Conservation (phyloP, 2,888 invertebrate genomes). For the Eudasyphora cyanicolor region DNA sequence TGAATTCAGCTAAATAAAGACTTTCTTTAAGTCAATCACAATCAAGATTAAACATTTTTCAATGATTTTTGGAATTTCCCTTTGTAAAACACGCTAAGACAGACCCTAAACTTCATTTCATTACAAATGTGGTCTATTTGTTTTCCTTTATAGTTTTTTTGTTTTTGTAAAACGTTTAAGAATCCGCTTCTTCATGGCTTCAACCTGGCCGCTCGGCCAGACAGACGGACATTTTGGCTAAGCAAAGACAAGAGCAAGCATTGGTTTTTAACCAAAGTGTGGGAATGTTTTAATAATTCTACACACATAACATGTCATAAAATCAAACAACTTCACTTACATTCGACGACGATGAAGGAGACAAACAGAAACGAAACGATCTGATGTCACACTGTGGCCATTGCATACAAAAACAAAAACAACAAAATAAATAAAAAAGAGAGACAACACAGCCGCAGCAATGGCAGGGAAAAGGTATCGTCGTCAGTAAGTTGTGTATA, state of each 20-base stretch:
- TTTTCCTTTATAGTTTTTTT: no score
- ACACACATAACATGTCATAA: conserved; percentile 67
- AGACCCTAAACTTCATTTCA: background rate
- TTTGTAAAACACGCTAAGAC: no score
- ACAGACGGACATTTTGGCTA: background rate
- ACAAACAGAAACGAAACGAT: no score
- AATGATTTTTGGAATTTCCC: no score
- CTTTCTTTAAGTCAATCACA: background rate
- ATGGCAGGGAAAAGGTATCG: background rate
- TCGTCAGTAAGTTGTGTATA: background rate
- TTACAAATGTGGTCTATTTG: conserved; percentile 62
- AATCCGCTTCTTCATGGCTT: conserved; percentile 50
- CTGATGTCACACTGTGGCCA: background rate
- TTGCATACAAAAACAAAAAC: no score
- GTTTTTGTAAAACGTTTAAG: conserved; percentile 58
- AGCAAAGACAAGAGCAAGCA: no score
- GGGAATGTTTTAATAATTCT: conserved; percentile 75
- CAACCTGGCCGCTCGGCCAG: background rate
- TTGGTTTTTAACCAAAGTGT: conserved; percentile 67
- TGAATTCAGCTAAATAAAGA: background rate
- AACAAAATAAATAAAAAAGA: no score
- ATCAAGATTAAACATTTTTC: conserved; percentile 9
- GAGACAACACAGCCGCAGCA: no score
- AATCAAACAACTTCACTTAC: conserved; percentile 66
- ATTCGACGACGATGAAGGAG: no score